Percentiles rank a stretch among this genome's conserved stretches.
Conservation (phyloP, 2,113 vertebrate genomes). For the Sterrhoptilus dennistouni region DNA sequence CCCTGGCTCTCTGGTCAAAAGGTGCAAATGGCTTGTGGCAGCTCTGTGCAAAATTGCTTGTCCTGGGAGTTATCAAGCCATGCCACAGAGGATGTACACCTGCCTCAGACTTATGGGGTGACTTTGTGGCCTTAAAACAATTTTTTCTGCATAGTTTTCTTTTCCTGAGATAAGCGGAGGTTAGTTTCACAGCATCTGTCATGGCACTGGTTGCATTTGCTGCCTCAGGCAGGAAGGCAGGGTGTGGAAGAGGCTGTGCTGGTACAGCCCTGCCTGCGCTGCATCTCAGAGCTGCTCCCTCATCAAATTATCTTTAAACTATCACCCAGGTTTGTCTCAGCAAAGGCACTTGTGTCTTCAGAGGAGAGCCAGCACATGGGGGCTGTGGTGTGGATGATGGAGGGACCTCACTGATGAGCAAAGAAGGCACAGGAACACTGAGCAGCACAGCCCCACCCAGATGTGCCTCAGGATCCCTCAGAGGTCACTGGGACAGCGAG, state of each 20-base stretch:
- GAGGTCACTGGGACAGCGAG: neutral
- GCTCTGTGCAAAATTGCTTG: neutral
- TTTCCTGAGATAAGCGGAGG: neutral
- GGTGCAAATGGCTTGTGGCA: neutral
- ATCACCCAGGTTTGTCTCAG: neutral
- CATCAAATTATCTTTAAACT: too few relatives aligned
- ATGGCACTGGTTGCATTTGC: neutral
- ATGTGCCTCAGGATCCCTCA: neutral
- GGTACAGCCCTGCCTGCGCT: neutral
- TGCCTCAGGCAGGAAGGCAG: fast-evolving
- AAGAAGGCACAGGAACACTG: fast-evolving
- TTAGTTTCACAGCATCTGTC: neutral
- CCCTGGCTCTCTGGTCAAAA: neutral
- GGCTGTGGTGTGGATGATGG: fast-evolving
- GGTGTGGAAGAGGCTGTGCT: neutral
- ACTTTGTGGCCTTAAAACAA: neutral
- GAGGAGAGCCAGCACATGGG: fast-evolving
- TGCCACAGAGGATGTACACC: fast-evolving
- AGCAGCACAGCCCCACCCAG: neutral
- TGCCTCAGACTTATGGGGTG: neutral
- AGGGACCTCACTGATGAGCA: neutral
- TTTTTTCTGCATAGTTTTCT: neutral
- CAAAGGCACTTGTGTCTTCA: fast-evolving
- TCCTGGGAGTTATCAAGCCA: neutral
- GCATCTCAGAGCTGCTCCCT: neutral